These are phyloP conservation scores for Botrylloides violaceus DNA, from an alignment of 23 tunicate genomes.

Conservation along the genomic window DNA sequence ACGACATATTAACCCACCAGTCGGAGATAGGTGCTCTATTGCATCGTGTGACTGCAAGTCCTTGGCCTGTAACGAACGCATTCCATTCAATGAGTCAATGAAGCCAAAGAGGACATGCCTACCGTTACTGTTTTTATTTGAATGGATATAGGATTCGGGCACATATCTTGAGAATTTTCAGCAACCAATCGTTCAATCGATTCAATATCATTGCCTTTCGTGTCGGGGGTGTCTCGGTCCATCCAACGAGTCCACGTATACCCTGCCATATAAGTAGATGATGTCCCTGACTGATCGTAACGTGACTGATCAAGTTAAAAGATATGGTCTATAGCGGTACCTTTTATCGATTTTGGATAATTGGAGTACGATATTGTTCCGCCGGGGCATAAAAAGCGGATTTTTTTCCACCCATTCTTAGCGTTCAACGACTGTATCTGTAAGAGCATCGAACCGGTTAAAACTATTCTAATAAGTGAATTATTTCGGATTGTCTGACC, in stretches of 20 bases:
- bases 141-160: slow-evolving; percentile 54
- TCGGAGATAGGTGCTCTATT: slow-evolving; percentile 27
- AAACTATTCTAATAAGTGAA: no score
- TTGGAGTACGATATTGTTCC: slow-evolving; percentile 3
- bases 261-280: no score
- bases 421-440: slow-evolving; percentile 1
- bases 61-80: slow-evolving; percentile 26
- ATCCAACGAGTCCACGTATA: slow-evolving; percentile 86
- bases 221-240: slow-evolving; percentile 62
- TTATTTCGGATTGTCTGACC: no score
- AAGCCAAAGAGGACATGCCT: slow-evolving; percentile 4
- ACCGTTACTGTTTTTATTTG: slow-evolving; percentile 62
- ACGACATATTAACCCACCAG: slow-evolving; percentile 51
- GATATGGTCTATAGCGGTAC: no score
- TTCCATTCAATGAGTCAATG: not conserved
- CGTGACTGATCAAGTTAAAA: no score
- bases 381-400: slow-evolving; percentile 14
- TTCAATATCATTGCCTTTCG: slow-evolving; percentile 51
- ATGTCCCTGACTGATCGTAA: no score
- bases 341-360: slow-evolving; percentile 4
- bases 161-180: slow-evolving; percentile 49
- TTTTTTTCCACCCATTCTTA: not conserved
- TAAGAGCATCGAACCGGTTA: no score
- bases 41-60: slow-evolving; percentile 46
- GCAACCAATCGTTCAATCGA: slow-evolving; percentile 18